phyloP scores from a whole-genome alignment of 2,113 vertebrate genomes.

The Aspidoscelis tigris region DNA sequence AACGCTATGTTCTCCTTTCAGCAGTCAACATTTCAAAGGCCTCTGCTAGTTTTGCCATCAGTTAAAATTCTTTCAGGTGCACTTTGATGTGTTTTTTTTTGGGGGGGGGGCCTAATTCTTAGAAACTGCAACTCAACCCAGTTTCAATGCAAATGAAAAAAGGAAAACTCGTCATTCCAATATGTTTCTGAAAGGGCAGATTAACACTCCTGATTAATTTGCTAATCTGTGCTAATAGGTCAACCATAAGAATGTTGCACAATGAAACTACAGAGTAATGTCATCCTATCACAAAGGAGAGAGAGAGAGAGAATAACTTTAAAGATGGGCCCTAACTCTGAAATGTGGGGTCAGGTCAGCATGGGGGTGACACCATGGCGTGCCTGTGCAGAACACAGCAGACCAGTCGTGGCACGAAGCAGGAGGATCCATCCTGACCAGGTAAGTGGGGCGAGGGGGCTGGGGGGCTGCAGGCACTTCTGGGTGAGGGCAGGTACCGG shows the following conservation, averaged over 20 bases:
- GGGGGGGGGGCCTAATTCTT: constrained; percentile 26
- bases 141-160: fast-evolving
- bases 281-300: no score
- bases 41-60: constrained; percentile 51
- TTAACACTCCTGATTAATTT: not conserved
- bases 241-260: not conserved
- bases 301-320: not conserved
- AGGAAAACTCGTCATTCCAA: not conserved
- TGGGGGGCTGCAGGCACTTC: no score
- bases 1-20: constrained; percentile 24
- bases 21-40: constrained; percentile 41
- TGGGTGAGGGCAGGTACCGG: no score
- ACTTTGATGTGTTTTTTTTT: not conserved
- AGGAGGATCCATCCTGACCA: no score
- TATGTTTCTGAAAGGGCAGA: constrained; percentile 25
- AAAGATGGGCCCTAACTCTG: no score
- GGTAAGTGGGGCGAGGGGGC: no score
- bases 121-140: constrained; percentile 23
- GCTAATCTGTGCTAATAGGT: not conserved
- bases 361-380: no score
- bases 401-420: no score
- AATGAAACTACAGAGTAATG: not conserved
- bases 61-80: not conserved
- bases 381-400: no score
- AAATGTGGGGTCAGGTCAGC: no score